Conservation (phyloP, 2,888 invertebrate genomes). For the Ectemnius lituratus region DNA sequence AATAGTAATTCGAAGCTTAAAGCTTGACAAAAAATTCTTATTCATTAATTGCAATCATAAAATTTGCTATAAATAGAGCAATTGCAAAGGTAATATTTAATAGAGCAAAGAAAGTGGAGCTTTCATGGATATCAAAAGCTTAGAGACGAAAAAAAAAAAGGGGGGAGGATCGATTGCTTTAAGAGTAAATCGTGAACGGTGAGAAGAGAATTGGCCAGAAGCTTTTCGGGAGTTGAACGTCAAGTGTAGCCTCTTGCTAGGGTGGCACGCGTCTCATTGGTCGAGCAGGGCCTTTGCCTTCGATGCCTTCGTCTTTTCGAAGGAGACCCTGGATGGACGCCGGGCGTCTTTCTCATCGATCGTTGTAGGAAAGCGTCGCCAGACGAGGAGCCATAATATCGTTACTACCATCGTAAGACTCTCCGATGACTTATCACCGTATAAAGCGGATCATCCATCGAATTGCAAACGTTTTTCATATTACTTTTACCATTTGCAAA, state of each 20-base stretch:
- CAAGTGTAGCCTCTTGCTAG: slow-evolving; percentile 35
- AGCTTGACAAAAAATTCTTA: too few relatives aligned
- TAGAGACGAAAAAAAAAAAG: neutral
- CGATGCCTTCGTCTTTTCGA: slow-evolving; percentile 53
- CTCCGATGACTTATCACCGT: slow-evolving; percentile 21
- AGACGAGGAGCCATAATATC: slow-evolving; percentile 55
- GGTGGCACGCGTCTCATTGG: slow-evolving; percentile 42
- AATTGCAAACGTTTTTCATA: neutral
- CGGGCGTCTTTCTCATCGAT: slow-evolving; percentile 57
- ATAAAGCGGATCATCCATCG: neutral
- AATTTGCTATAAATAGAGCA: too few relatives aligned
- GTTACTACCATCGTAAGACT: slow-evolving; percentile 42
- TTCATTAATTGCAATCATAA: too few relatives aligned
- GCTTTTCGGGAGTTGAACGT: slow-evolving; percentile 12
- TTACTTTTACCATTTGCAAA: neutral
- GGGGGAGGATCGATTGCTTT: neutral
- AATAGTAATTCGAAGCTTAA: too few relatives aligned
- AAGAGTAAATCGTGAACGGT: neutral
- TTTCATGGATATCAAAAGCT: neutral
- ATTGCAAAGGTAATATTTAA: too few relatives aligned
- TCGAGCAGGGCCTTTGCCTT: slow-evolving; percentile 23
- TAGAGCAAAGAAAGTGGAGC: neutral
- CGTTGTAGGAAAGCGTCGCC: slow-evolving; percentile 50
- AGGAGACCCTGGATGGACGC: slow-evolving; percentile 36
- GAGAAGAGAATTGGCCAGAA: neutral